Conservation (phyloP, 2,797 vertebrate genomes). For the Gambusia yucatana region DNA sequence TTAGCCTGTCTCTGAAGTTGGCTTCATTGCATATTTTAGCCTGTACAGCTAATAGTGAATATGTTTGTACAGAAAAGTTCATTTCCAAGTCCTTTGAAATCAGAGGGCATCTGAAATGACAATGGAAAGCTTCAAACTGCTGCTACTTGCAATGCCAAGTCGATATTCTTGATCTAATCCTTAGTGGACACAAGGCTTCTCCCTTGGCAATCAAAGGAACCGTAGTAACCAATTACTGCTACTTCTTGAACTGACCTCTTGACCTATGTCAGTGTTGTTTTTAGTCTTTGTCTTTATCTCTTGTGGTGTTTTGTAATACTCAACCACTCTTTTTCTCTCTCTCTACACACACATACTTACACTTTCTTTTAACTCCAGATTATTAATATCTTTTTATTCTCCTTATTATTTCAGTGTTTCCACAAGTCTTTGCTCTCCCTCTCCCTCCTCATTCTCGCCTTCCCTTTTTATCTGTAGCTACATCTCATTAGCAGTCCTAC, state of each 20-base stretch:
- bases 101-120: constrained; percentile 24
- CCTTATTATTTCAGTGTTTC: constrained; percentile 65
- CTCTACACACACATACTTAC: constrained; percentile 35
- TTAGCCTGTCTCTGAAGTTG: constrained; percentile 36
- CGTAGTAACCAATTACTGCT: constrained; percentile 22
- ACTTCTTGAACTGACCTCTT: constrained; percentile 49
- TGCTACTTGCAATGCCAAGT: constrained; percentile 10
- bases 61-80: constrained; percentile 18
- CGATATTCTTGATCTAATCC: constrained; percentile 16
- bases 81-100: constrained; percentile 32
- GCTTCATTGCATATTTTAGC: constrained; percentile 60
- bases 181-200: constrained; percentile 8
- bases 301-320: constrained; percentile 69
- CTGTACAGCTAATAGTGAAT: constrained; percentile 31
- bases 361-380: constrained; percentile 41
- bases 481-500: constrained; percentile 77
- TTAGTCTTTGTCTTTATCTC: constrained; percentile 73
- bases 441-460: constrained; percentile 57
- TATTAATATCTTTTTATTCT: constrained; percentile 34
- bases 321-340: constrained; percentile 44
- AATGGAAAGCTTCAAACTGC: constrained; percentile 26
- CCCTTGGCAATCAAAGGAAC: neutral
- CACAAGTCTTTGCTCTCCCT: constrained; percentile 50
- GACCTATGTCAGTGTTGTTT: constrained; percentile 71
- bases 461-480: constrained; percentile 77